These are phyloP conservation scores for Blastobasis adustella DNA, from an alignment of 2,888 invertebrate species.

Conservation along the genomic window DNA sequence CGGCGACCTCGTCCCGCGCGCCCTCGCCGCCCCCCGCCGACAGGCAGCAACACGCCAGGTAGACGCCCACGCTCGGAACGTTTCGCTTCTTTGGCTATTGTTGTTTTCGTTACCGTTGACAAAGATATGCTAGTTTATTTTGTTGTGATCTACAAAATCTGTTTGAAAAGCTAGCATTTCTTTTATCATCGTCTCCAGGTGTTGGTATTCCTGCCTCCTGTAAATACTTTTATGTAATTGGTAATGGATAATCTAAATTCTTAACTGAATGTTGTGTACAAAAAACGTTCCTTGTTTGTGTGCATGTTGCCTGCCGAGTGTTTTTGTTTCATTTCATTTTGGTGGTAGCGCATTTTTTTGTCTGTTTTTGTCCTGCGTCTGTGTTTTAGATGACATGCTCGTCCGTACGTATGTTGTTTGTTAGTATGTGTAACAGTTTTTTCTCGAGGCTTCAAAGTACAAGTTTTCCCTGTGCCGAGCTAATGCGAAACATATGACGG, in stretches of 20 bases:
- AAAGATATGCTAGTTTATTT: constrained; percentile 32
- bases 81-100: constrained; percentile 56
- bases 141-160: neutral
- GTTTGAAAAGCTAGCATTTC: constrained; percentile 36
- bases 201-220: constrained; percentile 42
- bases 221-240: constrained; percentile 22
- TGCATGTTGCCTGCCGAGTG: constrained; percentile 67
- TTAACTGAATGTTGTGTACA: constrained; percentile 23
- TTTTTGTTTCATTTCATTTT: constrained; percentile 33
- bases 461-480: constrained; percentile 9
- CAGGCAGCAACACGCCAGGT: constrained; percentile 68
- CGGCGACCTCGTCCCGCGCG: constrained; percentile 61
- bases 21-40: constrained; percentile 64
- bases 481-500: constrained; percentile 17
- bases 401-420: too few species aligned
- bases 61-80: constrained; percentile 63
- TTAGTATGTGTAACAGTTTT: constrained; percentile 11
- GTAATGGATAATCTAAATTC: constrained; percentile 31
- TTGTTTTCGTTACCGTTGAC: constrained; percentile 35
- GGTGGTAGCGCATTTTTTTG: constrained; percentile 28
- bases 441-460: constrained; percentile 6
- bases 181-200: constrained; percentile 38
- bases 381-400: constrained; percentile 5
- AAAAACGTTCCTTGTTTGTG: constrained; percentile 53
- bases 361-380: constrained; percentile 16